Evolutionary conservation across 2,888 invertebrate species (phyloP).

Genomic region (Acrobasis suavella): DNA sequence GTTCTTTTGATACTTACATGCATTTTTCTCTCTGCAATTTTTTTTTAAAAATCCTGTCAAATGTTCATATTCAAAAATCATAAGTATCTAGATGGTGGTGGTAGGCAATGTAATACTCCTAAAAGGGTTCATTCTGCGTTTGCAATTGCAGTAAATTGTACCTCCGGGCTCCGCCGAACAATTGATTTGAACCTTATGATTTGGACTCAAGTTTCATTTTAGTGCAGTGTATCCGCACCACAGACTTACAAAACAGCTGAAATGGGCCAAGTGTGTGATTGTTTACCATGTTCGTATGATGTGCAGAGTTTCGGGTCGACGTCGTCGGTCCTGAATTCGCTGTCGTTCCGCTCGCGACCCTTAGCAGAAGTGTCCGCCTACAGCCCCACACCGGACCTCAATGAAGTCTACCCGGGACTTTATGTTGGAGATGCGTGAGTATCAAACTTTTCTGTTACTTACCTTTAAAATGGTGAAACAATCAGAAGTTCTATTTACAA

Average conservation of each 20-base stretch:
- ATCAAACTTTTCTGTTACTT: conserved; percentile 8
- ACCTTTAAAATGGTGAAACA: no score
- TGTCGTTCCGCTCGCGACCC: conserved; percentile 62
- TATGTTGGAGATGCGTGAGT: conserved; percentile 90
- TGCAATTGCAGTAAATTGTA: no score
- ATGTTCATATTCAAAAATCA: no score
- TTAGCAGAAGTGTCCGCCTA: conserved; percentile 59
- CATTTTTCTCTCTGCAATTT: no score
- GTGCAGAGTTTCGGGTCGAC: conserved; percentile 68
- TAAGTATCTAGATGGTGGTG: no score
- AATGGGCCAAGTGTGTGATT: conserved; percentile 57
- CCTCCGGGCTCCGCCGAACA: no score
- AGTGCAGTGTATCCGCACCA: not conserved
- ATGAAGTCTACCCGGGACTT: conserved; percentile 89
- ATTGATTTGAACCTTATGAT: not conserved
- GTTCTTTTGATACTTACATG: no score
- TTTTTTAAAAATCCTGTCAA: no score
- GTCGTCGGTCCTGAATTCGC: conserved; percentile 65
- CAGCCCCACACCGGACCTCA: conserved; percentile 84
- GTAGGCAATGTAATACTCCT: not conserved
- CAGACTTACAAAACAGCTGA: not conserved
- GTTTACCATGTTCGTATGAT: conserved; percentile 47
- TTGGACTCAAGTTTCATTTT: not conserved
- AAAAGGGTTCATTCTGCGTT: not conserved
- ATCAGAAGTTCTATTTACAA: no score